Percentiles rank a stretch among this genome's conserved stretches.
Evolutionary conservation across 2,888 invertebrate species (phyloP).

Genomic region (Drosophila pseudotakahashii): DNA sequence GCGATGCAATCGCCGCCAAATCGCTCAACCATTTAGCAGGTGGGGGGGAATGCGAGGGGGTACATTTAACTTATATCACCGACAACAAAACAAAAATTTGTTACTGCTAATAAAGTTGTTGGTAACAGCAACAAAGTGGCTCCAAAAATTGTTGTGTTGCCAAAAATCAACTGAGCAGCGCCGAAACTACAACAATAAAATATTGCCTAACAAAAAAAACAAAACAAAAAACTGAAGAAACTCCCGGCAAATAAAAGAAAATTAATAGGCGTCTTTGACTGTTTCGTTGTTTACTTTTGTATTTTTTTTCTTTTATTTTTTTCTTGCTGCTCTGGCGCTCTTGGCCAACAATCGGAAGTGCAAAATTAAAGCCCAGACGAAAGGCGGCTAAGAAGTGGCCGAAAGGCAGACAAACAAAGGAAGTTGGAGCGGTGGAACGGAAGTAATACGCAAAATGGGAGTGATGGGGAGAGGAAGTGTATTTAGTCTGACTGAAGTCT

Average conservation of each 20-base stretch:
- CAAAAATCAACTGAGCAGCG: constrained; percentile 52
- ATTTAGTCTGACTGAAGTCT: constrained; percentile 19
- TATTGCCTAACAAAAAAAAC: constrained; percentile 52
- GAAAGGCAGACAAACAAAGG: constrained; percentile 33
- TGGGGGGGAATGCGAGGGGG: background rate
- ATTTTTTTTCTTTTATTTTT: constrained; percentile 3
- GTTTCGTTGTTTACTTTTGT: constrained; percentile 32
- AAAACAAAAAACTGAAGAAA: constrained; percentile 42
- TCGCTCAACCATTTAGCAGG: constrained; percentile 46
- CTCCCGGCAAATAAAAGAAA: constrained; percentile 42
- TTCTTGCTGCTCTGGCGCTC: constrained; percentile 20
- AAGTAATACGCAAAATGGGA: constrained; percentile 10
- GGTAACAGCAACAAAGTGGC: constrained; percentile 45
- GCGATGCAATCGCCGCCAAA: constrained; percentile 51
- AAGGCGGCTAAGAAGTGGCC: constrained; percentile 38
- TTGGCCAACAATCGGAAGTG: constrained; percentile 75
- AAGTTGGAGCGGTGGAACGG: constrained; percentile 37
- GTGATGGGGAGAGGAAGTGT: constrained; percentile 18
- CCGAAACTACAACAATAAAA: constrained; percentile 49
- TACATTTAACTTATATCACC: constrained; percentile 51
- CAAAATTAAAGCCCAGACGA: constrained; percentile 71
- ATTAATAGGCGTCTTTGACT: constrained; percentile 64
- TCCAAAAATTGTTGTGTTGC: constrained; percentile 55
- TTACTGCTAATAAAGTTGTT: constrained; percentile 75
- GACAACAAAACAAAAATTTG: constrained; percentile 49